Base-by-base conservation (phyloP, 1,140 invertebrate genomes). In the Onthophagus taurus region DNA sequence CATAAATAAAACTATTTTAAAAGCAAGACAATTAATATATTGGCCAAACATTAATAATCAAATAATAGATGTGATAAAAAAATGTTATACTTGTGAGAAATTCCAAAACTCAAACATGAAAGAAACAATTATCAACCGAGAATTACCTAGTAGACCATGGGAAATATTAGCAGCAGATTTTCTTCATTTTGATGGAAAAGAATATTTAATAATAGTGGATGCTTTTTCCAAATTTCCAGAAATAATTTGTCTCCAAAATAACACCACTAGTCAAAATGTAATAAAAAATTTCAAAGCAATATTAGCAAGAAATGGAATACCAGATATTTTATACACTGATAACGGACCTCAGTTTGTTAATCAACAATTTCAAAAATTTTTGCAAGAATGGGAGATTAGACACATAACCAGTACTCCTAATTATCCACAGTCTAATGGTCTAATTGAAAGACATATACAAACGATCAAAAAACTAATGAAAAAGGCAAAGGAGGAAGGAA, bases 291-390 rank as follows among this genome's bases (percentile, higher is more conserved):
- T 39, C 11, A 39, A 39, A 39, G 37, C n/a, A 11, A 24, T 39
- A 37, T 52, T 52, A 39, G 23, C 50, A 7, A 30, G 23, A 16
- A 30, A 49, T 35, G 50, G 50, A 7, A 49, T 49, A 34, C 50
- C 48, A n/a, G 43, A 49, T 8, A 41, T 12, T 13, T 31, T 52
- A 33, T 16, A 41, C 26, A 44, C 36, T 8, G 50, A 52, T 42
- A 38, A 38, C 13, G 50, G 50, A 21, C 29, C 41, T 24, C 48
- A 52, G 31, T 50, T 39, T 21, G 21, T 45, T 1, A 62, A 53
- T 13, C 23, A 54, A 29, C 55, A 65, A 50, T 70, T 71, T 49
- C 36, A 50, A 51, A 31, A 51, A 2, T 73, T 72, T 52, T 29
- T 57, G 16, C 51, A 30, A 37, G 30, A 58, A 36, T 38, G 33